Base-by-base conservation (phyloP, 2,888 invertebrate genomes). In the Drosophila parthenogenetica region DNA sequence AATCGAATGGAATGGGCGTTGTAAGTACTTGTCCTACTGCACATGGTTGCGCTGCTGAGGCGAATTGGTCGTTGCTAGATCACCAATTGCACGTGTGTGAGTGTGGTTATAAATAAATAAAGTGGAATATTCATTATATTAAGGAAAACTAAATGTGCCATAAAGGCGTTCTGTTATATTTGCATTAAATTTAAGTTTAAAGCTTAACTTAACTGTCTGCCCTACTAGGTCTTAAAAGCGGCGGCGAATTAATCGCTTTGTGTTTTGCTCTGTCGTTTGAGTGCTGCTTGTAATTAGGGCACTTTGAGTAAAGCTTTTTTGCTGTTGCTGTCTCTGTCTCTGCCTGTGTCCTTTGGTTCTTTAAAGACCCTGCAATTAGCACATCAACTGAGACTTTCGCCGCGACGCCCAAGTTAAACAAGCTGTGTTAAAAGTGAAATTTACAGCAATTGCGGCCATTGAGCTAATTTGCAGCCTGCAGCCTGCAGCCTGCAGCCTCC, bases 351-450 rank as follows among this genome's bases (percentile, higher is more conserved):
- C 40, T 42, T 48, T 57, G 55, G 60, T 60, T 65, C 62, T 65
- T 58, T 61, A 57, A 51, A 57, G 64, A 45, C 68, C 51, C 59
- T 57, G 69, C 51, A 72, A 73, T 83, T 79, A 66, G 35, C 13
- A 13, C 66, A 69, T 53, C 69, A 75, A 69, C 68, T 58, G 60
- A 71, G 82, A 82, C 79, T 79, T 81, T 78, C 82, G 72, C 79
- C 58, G 43, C 63, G 57, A 35, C 60, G 40, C 40, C 50, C 54
- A 61, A 68, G 54, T 37, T 69, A 61, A 67, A 60, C 55, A 63
- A 62, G 19, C 60, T 77, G 62, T 67, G 79, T 79, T 73, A 69
- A 79, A 79, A 80, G 79, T 80, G 83, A 80, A 80, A 83, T 83
- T 69, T 43, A 69, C 60, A 62, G 37, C 51, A 58, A 35, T 13